Evolutionary conservation across 2,888 invertebrate species (phyloP).

Genomic region (Agrochola circellaris): DNA sequence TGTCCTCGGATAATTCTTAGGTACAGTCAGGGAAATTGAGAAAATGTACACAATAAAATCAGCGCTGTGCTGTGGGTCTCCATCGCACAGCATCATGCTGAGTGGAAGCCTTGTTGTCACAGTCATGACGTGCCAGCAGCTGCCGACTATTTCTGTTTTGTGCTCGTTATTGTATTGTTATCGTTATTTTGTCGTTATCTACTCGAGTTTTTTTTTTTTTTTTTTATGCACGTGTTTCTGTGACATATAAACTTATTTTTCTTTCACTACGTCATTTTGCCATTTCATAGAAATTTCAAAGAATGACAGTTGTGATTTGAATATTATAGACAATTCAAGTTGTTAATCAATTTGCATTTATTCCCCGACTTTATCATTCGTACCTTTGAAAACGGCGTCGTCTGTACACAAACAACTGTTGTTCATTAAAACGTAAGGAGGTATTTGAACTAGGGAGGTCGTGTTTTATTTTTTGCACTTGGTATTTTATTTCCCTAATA

Average conservation of each 20-base stretch:
- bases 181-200: too few relatives aligned
- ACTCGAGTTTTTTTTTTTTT: too few relatives aligned
- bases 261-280: neutral
- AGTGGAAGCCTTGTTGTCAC: too few relatives aligned
- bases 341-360: neutral
- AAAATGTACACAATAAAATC: neutral
- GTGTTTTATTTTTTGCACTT: neutral
- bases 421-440: neutral
- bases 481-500: neutral
- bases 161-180: too few relatives aligned
- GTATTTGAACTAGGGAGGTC: too few relatives aligned
- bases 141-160: too few relatives aligned
- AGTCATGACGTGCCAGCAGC: too few relatives aligned
- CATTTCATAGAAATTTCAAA: neutral
- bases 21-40: neutral
- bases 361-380: neutral
- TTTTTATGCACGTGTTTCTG: too few relatives aligned
- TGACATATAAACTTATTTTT: too few relatives aligned
- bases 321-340: neutral
- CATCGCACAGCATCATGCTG: too few relatives aligned
- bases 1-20: neutral
- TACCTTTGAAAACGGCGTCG: neutral
- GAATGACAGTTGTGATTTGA: neutral
- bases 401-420: too few relatives aligned
- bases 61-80: too few relatives aligned